These are phyloP conservation scores for Cochlearius cochlearius DNA, from an alignment of 2,113 vertebrate species.

Conservation along the genomic window DNA sequence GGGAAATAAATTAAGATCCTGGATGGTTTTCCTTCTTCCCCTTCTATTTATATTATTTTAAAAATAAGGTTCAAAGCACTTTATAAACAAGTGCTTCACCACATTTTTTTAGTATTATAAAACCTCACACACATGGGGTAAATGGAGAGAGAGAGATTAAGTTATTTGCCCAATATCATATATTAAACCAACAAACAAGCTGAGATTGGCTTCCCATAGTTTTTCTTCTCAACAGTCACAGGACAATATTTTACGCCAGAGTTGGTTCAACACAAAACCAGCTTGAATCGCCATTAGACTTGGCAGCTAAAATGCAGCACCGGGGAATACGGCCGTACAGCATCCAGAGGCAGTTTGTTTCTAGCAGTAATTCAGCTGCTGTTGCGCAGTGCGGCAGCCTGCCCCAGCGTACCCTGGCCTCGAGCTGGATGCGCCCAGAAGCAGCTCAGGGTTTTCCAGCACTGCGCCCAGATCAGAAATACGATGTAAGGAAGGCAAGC, in stretches of 20 bases:
- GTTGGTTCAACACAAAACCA: not conserved
- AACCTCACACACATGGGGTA: not conserved
- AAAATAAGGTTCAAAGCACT: not conserved
- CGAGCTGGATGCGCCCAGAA: not conserved
- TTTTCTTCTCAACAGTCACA: not conserved
- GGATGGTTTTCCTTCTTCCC: not conserved
- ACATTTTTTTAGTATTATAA: not conserved
- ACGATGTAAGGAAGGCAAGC: fast-evolving
- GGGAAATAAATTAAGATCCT: not conserved
- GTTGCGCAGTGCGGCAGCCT: not conserved
- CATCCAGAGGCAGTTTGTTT: not conserved
- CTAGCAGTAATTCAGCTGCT: not conserved
- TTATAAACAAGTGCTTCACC: not conserved
- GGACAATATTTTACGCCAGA: not conserved
- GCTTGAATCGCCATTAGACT: not conserved
- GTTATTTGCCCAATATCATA: not conserved
- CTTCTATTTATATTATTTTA: not conserved
- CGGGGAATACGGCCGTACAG: not conserved
- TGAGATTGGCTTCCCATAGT: not conserved
- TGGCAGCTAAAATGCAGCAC: not conserved
- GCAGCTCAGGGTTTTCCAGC: not conserved
- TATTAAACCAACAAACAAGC: not conserved
- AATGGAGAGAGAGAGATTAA: not conserved
- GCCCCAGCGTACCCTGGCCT: not conserved
- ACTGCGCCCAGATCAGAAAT: not conserved